Evolutionary conservation across 2,113 vertebrate genomes (phyloP).

Genomic region (Dunckerocampus dactyliophorus): DNA sequence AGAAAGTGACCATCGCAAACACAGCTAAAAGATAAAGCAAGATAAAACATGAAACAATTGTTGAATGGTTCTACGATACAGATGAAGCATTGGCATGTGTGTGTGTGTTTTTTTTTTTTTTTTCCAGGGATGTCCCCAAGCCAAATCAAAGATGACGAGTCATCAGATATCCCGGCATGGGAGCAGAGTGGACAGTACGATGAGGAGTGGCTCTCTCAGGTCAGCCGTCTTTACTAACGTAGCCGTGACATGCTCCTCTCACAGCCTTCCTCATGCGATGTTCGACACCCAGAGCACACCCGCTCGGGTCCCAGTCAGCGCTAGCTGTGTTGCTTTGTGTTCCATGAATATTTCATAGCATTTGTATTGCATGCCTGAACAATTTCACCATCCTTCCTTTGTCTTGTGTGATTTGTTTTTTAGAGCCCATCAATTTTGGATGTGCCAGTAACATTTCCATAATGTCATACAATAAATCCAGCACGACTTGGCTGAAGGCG

Average conservation of each 20-base stretch:
- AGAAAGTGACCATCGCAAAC: too few relatives aligned
- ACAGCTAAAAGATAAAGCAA: too few relatives aligned
- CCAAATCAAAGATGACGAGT: slow-evolving; percentile 87
- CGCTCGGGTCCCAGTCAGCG: background rate
- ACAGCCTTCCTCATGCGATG: background rate
- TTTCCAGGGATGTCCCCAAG: slow-evolving; percentile 82
- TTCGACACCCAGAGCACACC: background rate
- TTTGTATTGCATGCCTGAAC: background rate
- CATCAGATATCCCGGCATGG: slow-evolving; percentile 89
- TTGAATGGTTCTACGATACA: too few relatives aligned
- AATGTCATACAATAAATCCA: background rate
- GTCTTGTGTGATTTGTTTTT: background rate
- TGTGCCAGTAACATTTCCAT: background rate
- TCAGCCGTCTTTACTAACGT: slow-evolving; percentile 50
- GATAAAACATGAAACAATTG: too few relatives aligned
- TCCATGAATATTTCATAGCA: background rate
- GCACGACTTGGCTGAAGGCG: background rate
- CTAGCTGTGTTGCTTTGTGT: background rate
- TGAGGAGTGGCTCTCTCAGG: slow-evolving; percentile 99
- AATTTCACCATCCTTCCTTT: background rate
- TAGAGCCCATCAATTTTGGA: slow-evolving; percentile 1
- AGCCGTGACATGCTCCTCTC: background rate
- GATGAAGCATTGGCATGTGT: background rate
- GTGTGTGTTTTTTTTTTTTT: slow-evolving; percentile 1
- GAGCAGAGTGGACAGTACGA: slow-evolving; percentile 94